phyloP scores from a whole-genome alignment of 1,140 invertebrate genomes.

The Drosophila jambulina region DNA sequence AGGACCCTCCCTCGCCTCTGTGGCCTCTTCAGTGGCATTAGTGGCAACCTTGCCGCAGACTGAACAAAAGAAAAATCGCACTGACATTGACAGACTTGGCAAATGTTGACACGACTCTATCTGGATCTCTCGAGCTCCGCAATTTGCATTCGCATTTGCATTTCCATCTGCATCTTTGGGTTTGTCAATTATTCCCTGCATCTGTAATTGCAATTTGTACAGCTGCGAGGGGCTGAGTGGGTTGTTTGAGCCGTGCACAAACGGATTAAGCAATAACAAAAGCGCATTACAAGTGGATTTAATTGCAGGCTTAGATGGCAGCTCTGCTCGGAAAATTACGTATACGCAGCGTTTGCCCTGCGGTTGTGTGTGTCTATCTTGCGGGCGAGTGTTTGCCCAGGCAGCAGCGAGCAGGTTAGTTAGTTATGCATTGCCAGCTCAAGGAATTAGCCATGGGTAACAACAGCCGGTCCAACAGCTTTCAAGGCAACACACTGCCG shows the following conservation, averaged over 20 bases:
- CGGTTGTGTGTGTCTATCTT: slow-evolving; percentile 5
- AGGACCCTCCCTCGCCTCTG: not conserved
- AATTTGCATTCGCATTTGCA: slow-evolving; percentile 40
- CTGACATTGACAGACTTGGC: slow-evolving; percentile 40
- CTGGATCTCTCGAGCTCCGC: slow-evolving; percentile 16
- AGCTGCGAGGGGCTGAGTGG: not conserved
- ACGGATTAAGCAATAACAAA: slow-evolving; percentile 64
- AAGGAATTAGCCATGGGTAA: slow-evolving; percentile 25
- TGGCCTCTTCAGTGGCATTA: slow-evolving; percentile 30
- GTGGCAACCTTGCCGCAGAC: slow-evolving; percentile 24
- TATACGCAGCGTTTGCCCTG: slow-evolving; percentile 56
- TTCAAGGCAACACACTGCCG: slow-evolving; percentile 16
- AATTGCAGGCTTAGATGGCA: slow-evolving; percentile 46
- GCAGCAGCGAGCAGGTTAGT: slow-evolving; percentile 30
- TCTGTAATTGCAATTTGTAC: slow-evolving; percentile 41
- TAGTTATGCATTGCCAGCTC: slow-evolving; percentile 44
- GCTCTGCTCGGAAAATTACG: slow-evolving; percentile 41
- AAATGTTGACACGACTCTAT: slow-evolving; percentile 29
- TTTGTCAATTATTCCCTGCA: slow-evolving; percentile 49
- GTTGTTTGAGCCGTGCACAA: slow-evolving; percentile 28
- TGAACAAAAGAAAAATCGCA: slow-evolving; percentile 40
- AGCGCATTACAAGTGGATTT: slow-evolving; percentile 57
- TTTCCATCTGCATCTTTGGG: slow-evolving; percentile 43
- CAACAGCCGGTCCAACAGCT: slow-evolving; percentile 5
- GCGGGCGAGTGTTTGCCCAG: slow-evolving; percentile 22